Evolutionary conservation across 2,797 vertebrate species (phyloP), one percentile per base, ranked within the genome.

Genomic region (Catharus ustulatus): DNA sequence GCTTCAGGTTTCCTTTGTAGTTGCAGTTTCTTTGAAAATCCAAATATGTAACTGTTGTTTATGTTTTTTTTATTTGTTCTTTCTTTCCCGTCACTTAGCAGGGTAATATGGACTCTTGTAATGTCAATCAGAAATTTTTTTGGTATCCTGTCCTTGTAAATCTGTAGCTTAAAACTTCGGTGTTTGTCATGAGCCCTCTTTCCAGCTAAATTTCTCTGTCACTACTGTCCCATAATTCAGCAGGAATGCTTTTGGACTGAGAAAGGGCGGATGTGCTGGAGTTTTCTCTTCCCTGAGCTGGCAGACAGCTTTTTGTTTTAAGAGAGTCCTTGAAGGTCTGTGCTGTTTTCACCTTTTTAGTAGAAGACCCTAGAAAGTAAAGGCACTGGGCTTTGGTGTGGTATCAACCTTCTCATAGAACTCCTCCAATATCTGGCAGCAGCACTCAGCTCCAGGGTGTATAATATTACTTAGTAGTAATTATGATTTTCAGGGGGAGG

Each of bases 41-140:
- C 12, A 69, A 54, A 66, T 59, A 62, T 27, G 2, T 67, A 80
- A 57, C 40, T 82, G 23, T 16, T 83, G 27, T 66, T 78, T 69
- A 54, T 38, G n/a, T 10, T 90, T 62, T 78, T 61, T 23, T 12
- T 22, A 16, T 63, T 94, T 68, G 20, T 93, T 95, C 55, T 87
- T 42, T 94, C 74, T 92, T 93, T 88, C 36, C 21, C 32, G 42
- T 71, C 59, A 69, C 69, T 93, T 97, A 96, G 57, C 74, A 57
- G 84, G 73, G 48, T 87, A 87, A 92, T 4, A 2, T 22, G 58
- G 15, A 34, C 36, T 69, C 13, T 61, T 91, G 36, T 13, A 63
- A 26, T 78, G 54, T 29, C 89, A 93, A 22, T 87, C 51, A 85
- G 77, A 84, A 72, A 22, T 78, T 80, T 82, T 34, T 91, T 79